Evolutionary conservation across 2,888 invertebrate species (phyloP).

Genomic region (Ichneumon xanthorius): DNA sequence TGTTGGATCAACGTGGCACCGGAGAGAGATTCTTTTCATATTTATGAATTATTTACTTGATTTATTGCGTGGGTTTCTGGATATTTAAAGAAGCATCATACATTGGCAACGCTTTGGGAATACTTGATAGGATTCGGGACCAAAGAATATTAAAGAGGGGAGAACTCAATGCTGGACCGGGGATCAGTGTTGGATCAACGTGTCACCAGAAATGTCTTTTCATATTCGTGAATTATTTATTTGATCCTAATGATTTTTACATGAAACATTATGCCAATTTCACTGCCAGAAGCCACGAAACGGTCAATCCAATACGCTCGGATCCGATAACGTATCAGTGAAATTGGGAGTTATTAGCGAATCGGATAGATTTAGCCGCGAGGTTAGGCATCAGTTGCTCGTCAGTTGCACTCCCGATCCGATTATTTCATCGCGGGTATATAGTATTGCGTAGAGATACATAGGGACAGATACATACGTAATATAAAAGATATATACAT

Average conservation of each 20-base stretch:
- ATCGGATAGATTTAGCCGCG: constrained; percentile 24
- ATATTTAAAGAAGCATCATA: too few species aligned
- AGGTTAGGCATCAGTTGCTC: constrained; percentile 30
- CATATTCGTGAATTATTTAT: not conserved
- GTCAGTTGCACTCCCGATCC: not conserved
- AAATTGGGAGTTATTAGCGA: constrained; percentile 22
- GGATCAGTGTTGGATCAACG: not conserved
- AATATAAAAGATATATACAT: not conserved
- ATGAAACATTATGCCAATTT: not conserved
- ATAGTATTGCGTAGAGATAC: not conserved
- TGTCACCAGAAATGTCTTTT: not conserved
- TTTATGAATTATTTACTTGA: too few species aligned
- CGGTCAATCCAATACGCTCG: not conserved
- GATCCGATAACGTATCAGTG: constrained; percentile 37
- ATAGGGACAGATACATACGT: constrained; percentile 14
- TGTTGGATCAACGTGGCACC: too few species aligned
- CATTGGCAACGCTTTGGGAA: too few species aligned
- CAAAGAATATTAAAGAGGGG: not conserved
- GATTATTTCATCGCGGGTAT: constrained; percentile 45
- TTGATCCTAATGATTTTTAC: not conserved
- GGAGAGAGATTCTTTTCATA: too few species aligned
- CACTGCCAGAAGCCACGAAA: not conserved
- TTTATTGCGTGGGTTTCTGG: too few species aligned
- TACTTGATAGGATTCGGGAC: too few species aligned
- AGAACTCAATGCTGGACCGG: not conserved